These are phyloP conservation scores for Pentalonia nigronervosa DNA, from an alignment of 1,140 invertebrate species.

Conservation along the genomic window DNA sequence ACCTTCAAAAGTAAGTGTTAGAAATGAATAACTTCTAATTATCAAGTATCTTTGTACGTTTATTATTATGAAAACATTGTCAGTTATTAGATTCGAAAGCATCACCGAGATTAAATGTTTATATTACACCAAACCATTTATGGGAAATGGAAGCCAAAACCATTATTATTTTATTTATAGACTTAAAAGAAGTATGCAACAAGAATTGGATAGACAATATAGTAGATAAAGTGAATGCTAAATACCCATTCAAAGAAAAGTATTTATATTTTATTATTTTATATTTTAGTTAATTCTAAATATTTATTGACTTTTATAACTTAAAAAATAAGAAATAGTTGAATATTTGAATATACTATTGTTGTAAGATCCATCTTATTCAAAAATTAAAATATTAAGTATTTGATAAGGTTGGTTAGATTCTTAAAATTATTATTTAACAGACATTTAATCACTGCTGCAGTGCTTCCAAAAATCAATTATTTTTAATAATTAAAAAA, in stretches of 20 bases:
- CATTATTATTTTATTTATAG: constrained; percentile 20
- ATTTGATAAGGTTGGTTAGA: too few species aligned
- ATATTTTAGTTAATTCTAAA: neutral
- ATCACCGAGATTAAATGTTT: neutral
- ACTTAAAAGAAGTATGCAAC: neutral
- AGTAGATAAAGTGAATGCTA: neutral
- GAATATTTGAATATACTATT: neutral
- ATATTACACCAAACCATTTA: constrained; percentile 15
- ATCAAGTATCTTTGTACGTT: neutral
- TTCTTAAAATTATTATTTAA: too few species aligned
- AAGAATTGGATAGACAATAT: neutral
- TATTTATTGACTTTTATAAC: neutral
- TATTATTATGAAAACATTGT: neutral
- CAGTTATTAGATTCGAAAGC: neutral
- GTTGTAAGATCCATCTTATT: neutral
- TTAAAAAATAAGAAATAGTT: neutral
- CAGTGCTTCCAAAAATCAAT: too few species aligned
- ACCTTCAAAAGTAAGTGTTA: constrained; percentile 47
- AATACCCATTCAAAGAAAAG: constrained; percentile 46
- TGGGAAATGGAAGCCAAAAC: constrained; percentile 22
- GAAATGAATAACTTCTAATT: neutral
- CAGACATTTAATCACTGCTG: too few species aligned
- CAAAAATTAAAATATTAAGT: too few species aligned
- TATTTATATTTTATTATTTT: constrained; percentile 39
- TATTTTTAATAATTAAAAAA: too few species aligned